Conservation (phyloP, 1,140 invertebrate species). For the silkworm (Bombyx mori) region ASM3026992v2 NC_085118.1:12381001-12381500, state of each 20-base stretch:
- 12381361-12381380: conserved; percentile 31
- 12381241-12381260: conserved; percentile 86
- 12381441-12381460: too few relatives aligned
- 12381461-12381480: too few relatives aligned
- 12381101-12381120: conserved; percentile 5
- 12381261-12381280: conserved; percentile 45
- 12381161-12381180: conserved; percentile 81
- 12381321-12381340: conserved; percentile 38
- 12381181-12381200: conserved; percentile 79
- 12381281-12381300: conserved; percentile 40
- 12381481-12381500: too few relatives aligned
- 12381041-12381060: too few relatives aligned
- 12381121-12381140: conserved; percentile 78
- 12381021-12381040: too few relatives aligned
- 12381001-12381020: too few relatives aligned
- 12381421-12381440: too few relatives aligned
- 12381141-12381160: conserved; percentile 81
- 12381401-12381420: neutral
- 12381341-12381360: conserved; percentile 37
- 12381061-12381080: too few relatives aligned
- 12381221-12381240: conserved; percentile 83
- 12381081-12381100: too few relatives aligned
- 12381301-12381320: conserved; percentile 22
- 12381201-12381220: conserved; percentile 86
- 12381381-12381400: conserved; percentile 27